Conservation (phyloP, 1,140 invertebrate species). For the Nomia melanderi region DNA sequence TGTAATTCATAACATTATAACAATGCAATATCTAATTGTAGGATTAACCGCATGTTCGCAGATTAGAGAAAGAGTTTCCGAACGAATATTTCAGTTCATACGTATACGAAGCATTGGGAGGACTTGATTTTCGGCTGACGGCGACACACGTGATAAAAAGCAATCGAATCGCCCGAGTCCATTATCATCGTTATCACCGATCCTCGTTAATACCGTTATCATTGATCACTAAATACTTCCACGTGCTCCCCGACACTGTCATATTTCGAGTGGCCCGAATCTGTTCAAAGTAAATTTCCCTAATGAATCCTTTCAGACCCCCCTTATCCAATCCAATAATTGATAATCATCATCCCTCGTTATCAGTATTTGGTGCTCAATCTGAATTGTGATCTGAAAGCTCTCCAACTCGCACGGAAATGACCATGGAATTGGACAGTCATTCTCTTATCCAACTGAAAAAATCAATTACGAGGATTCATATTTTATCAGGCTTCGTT, state of each 20-base stretch:
- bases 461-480: too few relatives aligned
- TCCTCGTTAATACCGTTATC: constrained; percentile 21
- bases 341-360: background rate
- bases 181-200: constrained; percentile 30
- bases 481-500: too few relatives aligned
- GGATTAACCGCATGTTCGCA: too few relatives aligned
- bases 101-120: background rate
- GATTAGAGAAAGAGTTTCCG: too few relatives aligned
- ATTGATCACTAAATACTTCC: constrained; percentile 29
- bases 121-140: background rate
- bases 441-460: too few relatives aligned
- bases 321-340: background rate
- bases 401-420: background rate
- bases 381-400: background rate
- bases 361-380: background rate
- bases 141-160: background rate
- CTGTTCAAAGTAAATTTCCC: constrained; percentile 10
- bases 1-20: too few relatives aligned
- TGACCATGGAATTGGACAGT: background rate
- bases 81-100: too few relatives aligned
- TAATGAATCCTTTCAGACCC: background rate
- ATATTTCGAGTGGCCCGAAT: constrained; percentile 1
- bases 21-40: too few relatives aligned
- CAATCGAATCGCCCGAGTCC: background rate
- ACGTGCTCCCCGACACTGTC: constrained; percentile 16